A percentile compares a stretch with the other conserved stretches of the same genome.
Evolutionary conservation across 2,113 vertebrate species (phyloP).

Genomic region (Bufo gargarizans): DNA sequence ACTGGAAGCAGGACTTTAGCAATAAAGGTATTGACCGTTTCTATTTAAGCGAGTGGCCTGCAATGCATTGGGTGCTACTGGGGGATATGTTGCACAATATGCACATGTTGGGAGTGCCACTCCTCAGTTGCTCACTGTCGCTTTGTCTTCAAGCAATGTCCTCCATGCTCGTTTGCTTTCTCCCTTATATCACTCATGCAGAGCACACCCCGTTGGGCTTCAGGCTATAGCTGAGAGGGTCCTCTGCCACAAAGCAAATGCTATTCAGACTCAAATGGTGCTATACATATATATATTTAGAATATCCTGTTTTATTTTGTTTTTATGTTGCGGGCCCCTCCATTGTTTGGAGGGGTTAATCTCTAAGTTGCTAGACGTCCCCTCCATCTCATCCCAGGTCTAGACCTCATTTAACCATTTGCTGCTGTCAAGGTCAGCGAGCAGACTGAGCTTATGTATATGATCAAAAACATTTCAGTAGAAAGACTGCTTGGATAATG

Average conservation of each 20-base stretch:
- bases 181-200: constrained; percentile 2
- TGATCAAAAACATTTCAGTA: constrained; percentile 17
- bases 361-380: constrained; percentile 34
- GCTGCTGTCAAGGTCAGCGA: neutral
- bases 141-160: constrained; percentile 9
- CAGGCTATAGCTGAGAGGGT: constrained; percentile 33
- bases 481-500: neutral
- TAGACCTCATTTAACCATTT: neutral
- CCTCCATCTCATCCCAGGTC: neutral
- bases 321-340: constrained; percentile 41
- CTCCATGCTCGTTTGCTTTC: neutral
- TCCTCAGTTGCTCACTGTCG: constrained; percentile 1
- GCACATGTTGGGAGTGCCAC: neutral
- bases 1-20: constrained; percentile 35
- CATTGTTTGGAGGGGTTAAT: constrained; percentile 36
- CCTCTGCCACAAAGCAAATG: constrained; percentile 23
- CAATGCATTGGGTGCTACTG: constrained; percentile 17
- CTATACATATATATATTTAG: constrained; percentile 49
- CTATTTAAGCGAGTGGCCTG: constrained; percentile 30
- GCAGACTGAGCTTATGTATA: neutral
- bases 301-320: constrained; percentile 1
- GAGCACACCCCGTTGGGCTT: constrained; percentile 16
- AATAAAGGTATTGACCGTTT: constrained; percentile 53
- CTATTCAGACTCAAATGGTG: constrained; percentile 44
- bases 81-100: neutral